These are phyloP conservation scores for Falcunculus frontatus DNA, from an alignment of 2,113 vertebrate species.

Conservation along the genomic window DNA sequence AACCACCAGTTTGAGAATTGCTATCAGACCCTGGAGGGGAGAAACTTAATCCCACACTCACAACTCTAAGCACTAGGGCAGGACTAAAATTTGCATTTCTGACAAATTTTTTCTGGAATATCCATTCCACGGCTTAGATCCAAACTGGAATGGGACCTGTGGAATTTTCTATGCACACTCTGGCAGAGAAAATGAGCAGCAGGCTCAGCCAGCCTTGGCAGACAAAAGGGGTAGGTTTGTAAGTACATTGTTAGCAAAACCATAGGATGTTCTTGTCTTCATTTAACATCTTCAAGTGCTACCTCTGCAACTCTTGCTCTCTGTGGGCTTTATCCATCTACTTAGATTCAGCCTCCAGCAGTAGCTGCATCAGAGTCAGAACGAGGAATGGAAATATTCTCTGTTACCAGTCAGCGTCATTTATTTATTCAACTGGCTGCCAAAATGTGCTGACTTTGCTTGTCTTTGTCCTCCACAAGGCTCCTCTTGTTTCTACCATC, in stretches of 20 bases:
- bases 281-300: background rate
- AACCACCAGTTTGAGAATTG: background rate
- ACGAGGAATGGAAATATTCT: background rate
- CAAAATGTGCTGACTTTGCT: background rate
- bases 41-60: background rate
- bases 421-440: slow-evolving; percentile 12
- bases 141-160: background rate
- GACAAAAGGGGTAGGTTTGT: background rate
- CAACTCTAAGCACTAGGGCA: background rate
- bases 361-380: background rate
- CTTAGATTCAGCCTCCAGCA: background rate
- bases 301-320: background rate
- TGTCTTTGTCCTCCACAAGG: background rate
- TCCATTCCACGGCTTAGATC: background rate
- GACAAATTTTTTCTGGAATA: background rate
- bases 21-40: background rate
- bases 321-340: background rate
- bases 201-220: background rate
- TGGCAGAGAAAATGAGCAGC: background rate
- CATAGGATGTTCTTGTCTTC: background rate
- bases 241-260: background rate
- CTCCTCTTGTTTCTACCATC: background rate
- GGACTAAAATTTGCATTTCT: slow-evolving; percentile 3
- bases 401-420: background rate
- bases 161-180: background rate